Evolutionary conservation across 2,888 invertebrate genomes (phyloP).

Genomic region (Harpalus rubripes): DNA sequence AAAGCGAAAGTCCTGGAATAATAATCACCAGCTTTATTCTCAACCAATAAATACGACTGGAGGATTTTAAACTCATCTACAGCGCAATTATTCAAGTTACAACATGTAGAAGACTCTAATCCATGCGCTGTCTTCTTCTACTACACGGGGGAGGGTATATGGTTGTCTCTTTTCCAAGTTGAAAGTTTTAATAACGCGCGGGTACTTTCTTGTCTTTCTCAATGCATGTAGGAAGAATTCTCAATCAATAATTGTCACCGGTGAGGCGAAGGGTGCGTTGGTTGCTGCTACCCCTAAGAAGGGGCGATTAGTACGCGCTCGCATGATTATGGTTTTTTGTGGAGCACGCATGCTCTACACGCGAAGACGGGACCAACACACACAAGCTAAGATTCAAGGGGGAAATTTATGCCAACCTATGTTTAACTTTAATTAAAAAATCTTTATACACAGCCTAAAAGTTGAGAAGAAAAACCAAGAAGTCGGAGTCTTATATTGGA

Average conservation of each 20-base stretch:
- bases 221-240: slow-evolving; percentile 81
- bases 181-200: slow-evolving; percentile 77
- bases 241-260: slow-evolving; percentile 86
- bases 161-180: slow-evolving; percentile 76
- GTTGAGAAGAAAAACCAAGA: no score
- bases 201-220: slow-evolving; percentile 75
- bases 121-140: slow-evolving; percentile 75
- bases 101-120: slow-evolving; percentile 77
- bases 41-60: slow-evolving; percentile 77
- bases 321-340: slow-evolving; percentile 67
- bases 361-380: slow-evolving; percentile 50
- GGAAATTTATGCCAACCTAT: slow-evolving; percentile 59
- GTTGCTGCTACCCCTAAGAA: slow-evolving; percentile 42
- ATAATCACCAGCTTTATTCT: slow-evolving; percentile 76
- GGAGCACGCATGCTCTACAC: slow-evolving; percentile 64
- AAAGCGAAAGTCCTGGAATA: slow-evolving; percentile 76
- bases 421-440: slow-evolving; percentile 61
- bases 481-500: no score
- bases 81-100: slow-evolving; percentile 78
- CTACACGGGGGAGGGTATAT: slow-evolving; percentile 68
- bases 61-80: slow-evolving; percentile 77
- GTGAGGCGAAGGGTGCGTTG: slow-evolving; percentile 70
- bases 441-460: slow-evolving; percentile 23
- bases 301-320: slow-evolving; percentile 66
- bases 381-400: slow-evolving; percentile 56